Evolutionary conservation across 2,113 vertebrate genomes (phyloP), one percentile per base, ranked within the genome.

Genomic region (Thamnaconus septentrionalis): DNA sequence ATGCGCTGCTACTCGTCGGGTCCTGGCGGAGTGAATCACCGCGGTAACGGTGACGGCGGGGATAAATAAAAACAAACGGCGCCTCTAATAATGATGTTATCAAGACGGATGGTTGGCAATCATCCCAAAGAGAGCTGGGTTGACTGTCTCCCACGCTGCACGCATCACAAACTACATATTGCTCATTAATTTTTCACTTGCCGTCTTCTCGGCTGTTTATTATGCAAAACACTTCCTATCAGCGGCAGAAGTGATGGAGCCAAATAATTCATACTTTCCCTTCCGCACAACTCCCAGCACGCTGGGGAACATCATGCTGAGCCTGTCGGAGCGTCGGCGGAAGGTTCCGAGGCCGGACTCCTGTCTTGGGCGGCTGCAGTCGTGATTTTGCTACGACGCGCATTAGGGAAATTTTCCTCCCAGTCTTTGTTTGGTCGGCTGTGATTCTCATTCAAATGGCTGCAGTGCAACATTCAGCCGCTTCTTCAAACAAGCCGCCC

Each of bases 171-270:
- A 76, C 52, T 59, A 46, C 61, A 66, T 69, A 70, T 53, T 67
- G 41, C 69, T 82, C 77, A 81, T 87, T 88, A 67, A 81, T 83
- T 77, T 82, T 79, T 75, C 66, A 71, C 81, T 83, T 78, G 69
- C 73, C 68, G 79, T 79, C 69, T 71, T 52, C 50, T n/a, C 4
- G 39, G 68, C 63, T 81, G 71, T 79, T 80, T 76, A 73, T 81
- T 64, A 71, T 72, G 70, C 75, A 81, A 85, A 88, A 80, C 68
- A 76, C 65, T 64, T 76, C 70, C 73, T 66, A 86, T 83, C 71
- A 76, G 73, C 71, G 66, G 68, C 76, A 76, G 75, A 80, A 79
- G 61, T 78, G 83, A 80, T 63, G 62, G 41, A 61, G 71, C 18
- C 79, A 85, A 84, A 80, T 83, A 80, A 81, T 83, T 83, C 71